Evolutionary conservation across 2,888 invertebrate species (phyloP), one percentile per base, ranked within the genome.

Genomic region (Agapostemon virescens): DNA sequence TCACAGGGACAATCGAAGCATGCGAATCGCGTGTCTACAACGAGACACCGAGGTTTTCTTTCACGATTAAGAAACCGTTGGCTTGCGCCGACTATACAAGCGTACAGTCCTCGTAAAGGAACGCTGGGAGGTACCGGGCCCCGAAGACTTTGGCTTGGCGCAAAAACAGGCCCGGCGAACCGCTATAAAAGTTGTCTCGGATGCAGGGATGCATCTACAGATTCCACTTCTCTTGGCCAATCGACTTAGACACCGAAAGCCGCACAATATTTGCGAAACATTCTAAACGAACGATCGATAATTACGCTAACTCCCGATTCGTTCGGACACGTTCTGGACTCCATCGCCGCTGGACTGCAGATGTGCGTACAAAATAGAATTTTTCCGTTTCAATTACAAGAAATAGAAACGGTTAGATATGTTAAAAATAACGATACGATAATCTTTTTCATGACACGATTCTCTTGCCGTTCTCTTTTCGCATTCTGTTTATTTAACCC

Each of bases 121-220:
- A 68, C 80, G 33, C 73, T 74, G 79, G 58, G 81, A 85, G 78
- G 85, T 78, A 86, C 72, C 73, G 66, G 84, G 79, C 73, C 84
- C 79, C 74, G 84, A 85, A 82, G 86, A 82, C 81, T 85, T 86
- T 71, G 84, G 76, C 70, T 74, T 69, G 76, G 73, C 84, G 81
- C 89, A 89, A 89, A 90, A 89, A 89, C 88, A 89, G 86, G 86
- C 87, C 86, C 85, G 67, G 79, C 83, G 84, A 80, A 89, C 88
- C 84, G 86, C 84, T 89, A 87, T 89, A 88, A 88, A 63, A 88
- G 88, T 85, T 85, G 89, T 89, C 83, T 83, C 74, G 83, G 82
- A 83, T 83, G 69, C 88, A 88, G 89, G 89, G 88, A 86, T 87
- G 88, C 85, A 86, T 85, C 88, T 79, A 89, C 82, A 71, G 66